Base-by-base conservation (phyloP, 2,888 invertebrate species). In the Apodemia hepburni region DNA sequence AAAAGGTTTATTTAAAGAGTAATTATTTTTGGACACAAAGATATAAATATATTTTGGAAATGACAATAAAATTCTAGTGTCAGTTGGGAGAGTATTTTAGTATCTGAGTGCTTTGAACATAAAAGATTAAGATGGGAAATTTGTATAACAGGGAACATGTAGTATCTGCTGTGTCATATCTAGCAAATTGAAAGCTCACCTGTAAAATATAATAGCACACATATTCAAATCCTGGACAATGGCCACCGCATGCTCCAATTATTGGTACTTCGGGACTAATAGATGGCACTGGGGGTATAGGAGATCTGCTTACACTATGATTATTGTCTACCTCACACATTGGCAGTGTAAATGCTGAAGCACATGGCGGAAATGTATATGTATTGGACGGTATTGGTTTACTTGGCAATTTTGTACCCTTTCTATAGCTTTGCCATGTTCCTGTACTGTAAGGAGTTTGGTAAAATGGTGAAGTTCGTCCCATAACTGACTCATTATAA, bases 171-270 rank as follows among this genome's bases (percentile, higher is more conserved):
- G n/a, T n/a, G n/a, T n/a, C n/a, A n/a, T 42, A 42, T 42, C 3
- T 15, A 42, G 15, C 3, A 45, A 45, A 45, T 45, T 45, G 7
- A 15, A n/a, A 45, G 4, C 47, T 72, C 75, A 94, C 94, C 92
- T 94, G 94, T 74, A 95, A 87, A 75, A 94, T 93, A 80, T 94
- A 94, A 81, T 94, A 94, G 84, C 94, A 95, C 71, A 94, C 93
- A 87, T 94, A 94, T 88, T 95, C 94, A 86, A 94, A 94, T 68
- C 93, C 94, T 68, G 94, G 93, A 70, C 95, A 95, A 76, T 94
- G 94, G 5, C 95, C 95, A 12, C 94, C 94, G 79, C 95, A 95
- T 29, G 94, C 94, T 67, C 94, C 93, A 65, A 94, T 93, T 58
- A 93, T 92, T 61, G 93, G 92, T 64, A 90, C 91, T 75, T 92